phyloP scores from a whole-genome alignment of 1,140 invertebrate genomes.

The Scaptomyza graminum region DNA sequence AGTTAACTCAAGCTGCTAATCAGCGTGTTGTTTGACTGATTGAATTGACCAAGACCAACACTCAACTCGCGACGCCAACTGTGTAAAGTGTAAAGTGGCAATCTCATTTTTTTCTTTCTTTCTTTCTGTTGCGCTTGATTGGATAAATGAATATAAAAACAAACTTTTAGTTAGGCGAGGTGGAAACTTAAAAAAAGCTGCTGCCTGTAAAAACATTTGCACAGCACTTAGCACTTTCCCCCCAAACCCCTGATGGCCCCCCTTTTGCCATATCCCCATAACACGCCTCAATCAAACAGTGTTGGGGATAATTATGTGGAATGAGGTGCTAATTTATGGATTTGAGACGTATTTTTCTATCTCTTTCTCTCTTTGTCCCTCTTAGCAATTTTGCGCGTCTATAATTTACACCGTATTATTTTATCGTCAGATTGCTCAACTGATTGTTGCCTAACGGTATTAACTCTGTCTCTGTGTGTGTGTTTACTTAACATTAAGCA shows the following conservation, averaged over 20 bases:
- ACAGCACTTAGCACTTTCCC: constrained; percentile 69
- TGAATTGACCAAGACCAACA: constrained; percentile 61
- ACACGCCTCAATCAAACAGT: constrained; percentile 74
- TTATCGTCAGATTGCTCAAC: constrained; percentile 39
- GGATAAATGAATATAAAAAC: constrained; percentile 75
- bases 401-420: constrained; percentile 65
- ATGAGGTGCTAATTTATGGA: constrained; percentile 82
- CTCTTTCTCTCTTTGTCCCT: constrained; percentile 50
- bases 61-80: constrained; percentile 4
- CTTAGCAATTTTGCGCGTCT: constrained; percentile 56
- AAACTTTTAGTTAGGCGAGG: constrained; percentile 50
- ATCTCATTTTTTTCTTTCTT: too few species aligned
- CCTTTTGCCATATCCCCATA: constrained; percentile 18
- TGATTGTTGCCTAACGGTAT: constrained; percentile 57
- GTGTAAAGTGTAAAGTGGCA: constrained; percentile 28
- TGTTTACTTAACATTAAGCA: constrained; percentile 35
- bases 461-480: constrained; percentile 24
- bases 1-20: constrained; percentile 58
- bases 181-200: constrained; percentile 26
- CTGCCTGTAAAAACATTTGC: constrained; percentile 67
- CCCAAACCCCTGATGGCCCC: not conserved
- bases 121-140: constrained; percentile 62
- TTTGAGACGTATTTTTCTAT: constrained; percentile 35
- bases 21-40: constrained; percentile 69
- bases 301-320: constrained; percentile 66